Evolutionary conservation across 2,888 invertebrate species (phyloP).

Genomic region (Linnaemya vulpina): DNA sequence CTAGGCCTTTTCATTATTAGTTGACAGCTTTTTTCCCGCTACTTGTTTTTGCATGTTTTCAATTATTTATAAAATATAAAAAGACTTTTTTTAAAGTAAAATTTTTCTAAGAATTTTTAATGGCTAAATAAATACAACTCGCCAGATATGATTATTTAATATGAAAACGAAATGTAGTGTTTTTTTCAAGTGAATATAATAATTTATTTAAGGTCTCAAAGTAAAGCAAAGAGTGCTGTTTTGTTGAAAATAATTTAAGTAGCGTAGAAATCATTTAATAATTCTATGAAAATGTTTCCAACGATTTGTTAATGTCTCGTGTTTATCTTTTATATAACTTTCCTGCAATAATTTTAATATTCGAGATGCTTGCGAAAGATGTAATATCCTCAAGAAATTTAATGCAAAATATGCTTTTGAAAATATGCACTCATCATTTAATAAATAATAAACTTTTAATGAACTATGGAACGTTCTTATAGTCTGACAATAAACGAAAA

Average conservation of each 20-base stretch:
- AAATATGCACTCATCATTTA: no score
- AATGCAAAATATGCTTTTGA: no score
- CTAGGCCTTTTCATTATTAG: constrained; percentile 46
- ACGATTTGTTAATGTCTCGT: not conserved
- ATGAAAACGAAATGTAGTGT: not conserved
- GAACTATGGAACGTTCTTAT: not conserved
- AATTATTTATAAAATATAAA: constrained; percentile 44
- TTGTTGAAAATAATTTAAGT: no score
- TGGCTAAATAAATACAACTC: constrained; percentile 13
- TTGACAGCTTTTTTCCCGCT: constrained; percentile 51
- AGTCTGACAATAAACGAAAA: not conserved
- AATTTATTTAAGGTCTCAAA: no score
- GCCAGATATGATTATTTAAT: not conserved
- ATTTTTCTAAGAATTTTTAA: constrained; percentile 60
- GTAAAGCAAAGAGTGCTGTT: no score
- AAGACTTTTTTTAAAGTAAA: not conserved
- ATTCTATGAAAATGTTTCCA: not conserved
- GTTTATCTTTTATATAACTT: not conserved
- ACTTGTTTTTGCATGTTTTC: constrained; percentile 65
- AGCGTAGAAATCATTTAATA: not conserved
- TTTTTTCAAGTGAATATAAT: not conserved
- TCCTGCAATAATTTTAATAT: no score
- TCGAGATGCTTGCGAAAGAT: no score
- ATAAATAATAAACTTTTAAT: not conserved
- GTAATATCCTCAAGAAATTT: no score